phyloP scores from a whole-genome alignment of 2,888 invertebrate genomes.

The Melanostoma mellinum region DNA sequence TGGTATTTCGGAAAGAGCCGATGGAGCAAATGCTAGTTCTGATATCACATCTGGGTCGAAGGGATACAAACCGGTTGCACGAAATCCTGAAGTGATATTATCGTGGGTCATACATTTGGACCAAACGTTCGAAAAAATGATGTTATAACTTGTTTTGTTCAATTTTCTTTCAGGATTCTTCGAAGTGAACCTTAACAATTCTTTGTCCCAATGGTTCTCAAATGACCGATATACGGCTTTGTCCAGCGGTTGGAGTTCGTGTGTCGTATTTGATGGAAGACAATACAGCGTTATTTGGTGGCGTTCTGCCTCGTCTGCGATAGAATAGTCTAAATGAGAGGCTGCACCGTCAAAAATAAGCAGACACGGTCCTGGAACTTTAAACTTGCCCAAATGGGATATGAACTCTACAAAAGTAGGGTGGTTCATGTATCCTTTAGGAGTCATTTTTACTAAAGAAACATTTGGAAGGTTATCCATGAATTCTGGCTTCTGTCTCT shows the following conservation, averaged over 20 bases:
- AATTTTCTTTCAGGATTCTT: background rate
- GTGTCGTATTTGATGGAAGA: conserved; percentile 38
- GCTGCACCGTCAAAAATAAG: conserved; percentile 31
- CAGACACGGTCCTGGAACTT: no score
- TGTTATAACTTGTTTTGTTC: conserved; percentile 39
- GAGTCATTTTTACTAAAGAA: conserved; percentile 25
- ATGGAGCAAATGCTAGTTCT: no score
- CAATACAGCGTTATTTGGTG: conserved; percentile 33
- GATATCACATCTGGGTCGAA: no score
- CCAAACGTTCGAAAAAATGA: conserved; percentile 48
- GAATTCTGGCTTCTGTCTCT: conserved; percentile 23
- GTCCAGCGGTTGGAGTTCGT: background rate
- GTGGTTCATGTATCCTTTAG: no score
- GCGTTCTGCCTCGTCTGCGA: conserved; percentile 37
- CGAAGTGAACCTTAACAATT: conserved; percentile 17
- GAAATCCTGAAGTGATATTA: conserved; percentile 24
- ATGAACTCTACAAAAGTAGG: no score
- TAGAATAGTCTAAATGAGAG: conserved; percentile 2
- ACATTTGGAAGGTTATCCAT: conserved; percentile 19
- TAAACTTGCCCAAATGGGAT: no score
- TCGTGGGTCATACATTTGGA: conserved; percentile 51
- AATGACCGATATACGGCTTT: conserved; percentile 51
- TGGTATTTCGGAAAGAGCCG: no score
- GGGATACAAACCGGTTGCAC: conserved; percentile 27
- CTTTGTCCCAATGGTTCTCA: conserved; percentile 29